phyloP scores from a whole-genome alignment of 2,888 invertebrate species.

The Drosophila suboccidentalis region DNA sequence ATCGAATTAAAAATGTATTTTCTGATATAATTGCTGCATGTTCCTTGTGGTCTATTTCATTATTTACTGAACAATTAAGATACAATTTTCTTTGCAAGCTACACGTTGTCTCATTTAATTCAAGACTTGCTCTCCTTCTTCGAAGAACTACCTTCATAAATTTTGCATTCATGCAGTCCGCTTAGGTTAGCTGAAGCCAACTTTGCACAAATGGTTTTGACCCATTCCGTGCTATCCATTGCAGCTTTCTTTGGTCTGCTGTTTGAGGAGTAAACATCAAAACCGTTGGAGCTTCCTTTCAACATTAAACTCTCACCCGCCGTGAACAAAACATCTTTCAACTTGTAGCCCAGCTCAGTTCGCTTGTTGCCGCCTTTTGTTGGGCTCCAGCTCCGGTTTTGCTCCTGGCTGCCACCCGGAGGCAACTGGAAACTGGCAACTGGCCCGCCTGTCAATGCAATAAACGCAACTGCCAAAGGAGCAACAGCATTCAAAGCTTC shows the following conservation, averaged over 20 bases:
- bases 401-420: conserved; percentile 37
- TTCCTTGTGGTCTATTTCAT: background rate
- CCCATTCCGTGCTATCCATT: conserved; percentile 1
- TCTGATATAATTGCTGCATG: background rate
- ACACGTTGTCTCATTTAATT: conserved; percentile 27
- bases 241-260: conserved; percentile 10
- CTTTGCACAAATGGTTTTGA: conserved; percentile 9
- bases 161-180: conserved; percentile 1
- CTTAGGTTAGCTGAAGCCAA: conserved; percentile 19
- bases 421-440: conserved; percentile 52
- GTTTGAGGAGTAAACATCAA: conserved; percentile 42
- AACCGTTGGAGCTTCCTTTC: conserved; percentile 35
- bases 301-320: conserved; percentile 48
- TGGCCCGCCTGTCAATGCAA: conserved; percentile 72
- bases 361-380: conserved; percentile 49
- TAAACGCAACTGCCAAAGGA: conserved; percentile 71
- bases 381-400: conserved; percentile 17
- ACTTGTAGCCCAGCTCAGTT: conserved; percentile 33
- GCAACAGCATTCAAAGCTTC: conserved; percentile 49
- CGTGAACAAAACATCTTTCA: conserved; percentile 51
- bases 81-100: background rate
- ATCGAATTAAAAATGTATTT: background rate
- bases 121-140: background rate
- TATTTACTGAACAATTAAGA: conserved; percentile 17
- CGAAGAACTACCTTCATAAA: conserved; percentile 1